These are phyloP conservation scores for Drosophila neutralis DNA, from an alignment of 2,888 invertebrate species.

Conservation along the genomic window DNA sequence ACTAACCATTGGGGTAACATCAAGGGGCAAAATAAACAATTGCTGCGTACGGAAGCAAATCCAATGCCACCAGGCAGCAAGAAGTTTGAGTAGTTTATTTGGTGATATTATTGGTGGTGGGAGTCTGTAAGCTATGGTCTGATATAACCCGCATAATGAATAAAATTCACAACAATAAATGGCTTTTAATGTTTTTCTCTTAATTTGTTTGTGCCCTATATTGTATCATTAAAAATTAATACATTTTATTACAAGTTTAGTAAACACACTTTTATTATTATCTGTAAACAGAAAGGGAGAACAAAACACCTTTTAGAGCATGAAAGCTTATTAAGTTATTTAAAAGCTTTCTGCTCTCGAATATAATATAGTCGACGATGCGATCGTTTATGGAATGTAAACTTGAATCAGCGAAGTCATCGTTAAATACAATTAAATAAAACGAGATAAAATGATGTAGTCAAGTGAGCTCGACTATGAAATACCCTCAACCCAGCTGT, in stretches of 20 bases:
- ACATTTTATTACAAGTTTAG: neutral
- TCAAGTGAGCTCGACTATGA: neutral
- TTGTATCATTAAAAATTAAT: no score
- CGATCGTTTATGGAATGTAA: neutral
- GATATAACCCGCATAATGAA: neutral
- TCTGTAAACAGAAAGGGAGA: neutral
- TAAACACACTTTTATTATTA: neutral
- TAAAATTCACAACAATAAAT: neutral
- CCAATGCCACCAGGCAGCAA: conserved; percentile 62
- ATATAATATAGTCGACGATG: neutral
- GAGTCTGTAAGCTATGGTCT: neutral
- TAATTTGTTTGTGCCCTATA: neutral
- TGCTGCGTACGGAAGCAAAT: conserved; percentile 85
- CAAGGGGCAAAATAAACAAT: conserved; percentile 88
- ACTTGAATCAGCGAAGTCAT: neutral
- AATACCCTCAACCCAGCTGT: neutral
- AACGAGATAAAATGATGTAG: neutral
- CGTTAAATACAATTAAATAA: neutral
- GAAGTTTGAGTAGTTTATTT: conserved; percentile 39
- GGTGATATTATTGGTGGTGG: neutral
- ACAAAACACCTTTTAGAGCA: neutral
- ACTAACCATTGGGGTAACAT: conserved; percentile 87
- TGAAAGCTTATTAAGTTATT: neutral
- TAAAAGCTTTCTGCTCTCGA: conserved; percentile 1
- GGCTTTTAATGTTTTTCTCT: neutral